These are phyloP conservation scores for Enteromius afrohamiltoni DNA, from an alignment of 2,797 vertebrate genomes.

Conservation along the genomic window DNA sequence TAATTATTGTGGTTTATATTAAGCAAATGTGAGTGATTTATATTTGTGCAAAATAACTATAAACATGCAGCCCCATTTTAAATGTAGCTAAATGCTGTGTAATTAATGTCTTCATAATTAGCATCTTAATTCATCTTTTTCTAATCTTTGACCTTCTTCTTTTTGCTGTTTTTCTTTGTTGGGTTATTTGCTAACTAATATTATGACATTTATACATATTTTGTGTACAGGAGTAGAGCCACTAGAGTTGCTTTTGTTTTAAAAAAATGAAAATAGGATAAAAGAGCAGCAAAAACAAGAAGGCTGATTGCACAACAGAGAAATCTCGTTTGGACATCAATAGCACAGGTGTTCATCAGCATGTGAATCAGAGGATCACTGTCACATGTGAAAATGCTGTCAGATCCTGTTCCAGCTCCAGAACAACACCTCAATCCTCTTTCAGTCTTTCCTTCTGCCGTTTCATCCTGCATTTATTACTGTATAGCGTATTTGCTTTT, in stretches of 20 bases:
- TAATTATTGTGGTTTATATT: too few species aligned
- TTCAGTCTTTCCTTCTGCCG: neutral
- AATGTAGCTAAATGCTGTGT: neutral
- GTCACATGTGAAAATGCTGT: neutral
- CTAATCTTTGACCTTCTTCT: neutral
- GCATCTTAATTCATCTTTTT: neutral
- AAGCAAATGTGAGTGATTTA: neutral
- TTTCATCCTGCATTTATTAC: neutral
- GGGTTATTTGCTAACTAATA: neutral
- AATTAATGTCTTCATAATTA: neutral
- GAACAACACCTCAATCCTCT: neutral
- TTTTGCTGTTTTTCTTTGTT: neutral
- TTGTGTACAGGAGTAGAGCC: neutral
- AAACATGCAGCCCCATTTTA: neutral
- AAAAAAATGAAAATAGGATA: neutral
- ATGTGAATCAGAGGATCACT: conserved; percentile 46
- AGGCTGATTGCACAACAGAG: neutral
- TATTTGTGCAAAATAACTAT: neutral
- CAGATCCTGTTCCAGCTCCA: conserved; percentile 24
- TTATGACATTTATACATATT: neutral
- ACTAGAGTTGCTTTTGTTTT: neutral
- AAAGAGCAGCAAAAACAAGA: conserved; percentile 23
- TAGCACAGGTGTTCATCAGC: conserved; percentile 56
- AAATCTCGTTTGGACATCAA: conserved; percentile 4
- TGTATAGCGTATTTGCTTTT: neutral